phyloP scores from a whole-genome alignment of 2,113 vertebrate genomes.

The Hemibagrus wyckioides region DNA sequence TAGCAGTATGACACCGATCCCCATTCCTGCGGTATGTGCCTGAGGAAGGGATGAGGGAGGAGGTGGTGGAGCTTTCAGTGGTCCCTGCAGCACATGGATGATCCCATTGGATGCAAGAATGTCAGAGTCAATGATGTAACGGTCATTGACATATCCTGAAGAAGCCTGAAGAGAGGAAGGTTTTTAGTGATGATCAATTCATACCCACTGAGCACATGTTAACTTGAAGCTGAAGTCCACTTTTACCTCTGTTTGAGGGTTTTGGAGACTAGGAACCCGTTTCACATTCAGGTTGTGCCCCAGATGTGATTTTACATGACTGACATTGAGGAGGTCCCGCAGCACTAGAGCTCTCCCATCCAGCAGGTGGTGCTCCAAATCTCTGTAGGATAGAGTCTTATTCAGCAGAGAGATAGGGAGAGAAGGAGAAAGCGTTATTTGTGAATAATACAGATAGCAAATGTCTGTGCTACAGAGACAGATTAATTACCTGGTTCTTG shows the following conservation, averaged over 20 bases:
- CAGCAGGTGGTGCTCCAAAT: slow-evolving; percentile 87
- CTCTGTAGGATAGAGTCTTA: slow-evolving; percentile 83
- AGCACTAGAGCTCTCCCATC: slow-evolving; percentile 71
- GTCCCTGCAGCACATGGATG: slow-evolving; percentile 85
- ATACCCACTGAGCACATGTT: not conserved
- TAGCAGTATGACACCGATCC: slow-evolving; percentile 79
- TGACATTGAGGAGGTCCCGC: slow-evolving; percentile 81
- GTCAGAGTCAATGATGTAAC: slow-evolving; percentile 80
- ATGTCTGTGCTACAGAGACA: not conserved
- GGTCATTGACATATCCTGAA: slow-evolving; percentile 80
- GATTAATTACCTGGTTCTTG: slow-evolving; percentile 78
- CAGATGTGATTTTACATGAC: slow-evolving; percentile 74
- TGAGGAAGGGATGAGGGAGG: slow-evolving; percentile 58
- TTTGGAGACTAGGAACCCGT: slow-evolving; percentile 59
- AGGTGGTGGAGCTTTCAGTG: slow-evolving; percentile 81
- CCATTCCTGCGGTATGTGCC: slow-evolving; percentile 68
- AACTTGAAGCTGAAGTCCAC: not conserved
- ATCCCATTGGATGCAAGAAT: slow-evolving; percentile 88
- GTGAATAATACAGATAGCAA: not conserved
- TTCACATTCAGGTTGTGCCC: slow-evolving; percentile 79
- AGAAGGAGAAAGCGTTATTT: not conserved
- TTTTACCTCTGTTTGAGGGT: slow-evolving; percentile 66
- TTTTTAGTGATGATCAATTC: not conserved
- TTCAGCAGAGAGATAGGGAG: not conserved
- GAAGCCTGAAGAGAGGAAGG: slow-evolving; percentile 54